A percentile compares a stretch with the other conserved stretches of the same genome.
Evolutionary conservation across 2,888 invertebrate species (phyloP).

Genomic region (Ecliptopera silaceata): DNA sequence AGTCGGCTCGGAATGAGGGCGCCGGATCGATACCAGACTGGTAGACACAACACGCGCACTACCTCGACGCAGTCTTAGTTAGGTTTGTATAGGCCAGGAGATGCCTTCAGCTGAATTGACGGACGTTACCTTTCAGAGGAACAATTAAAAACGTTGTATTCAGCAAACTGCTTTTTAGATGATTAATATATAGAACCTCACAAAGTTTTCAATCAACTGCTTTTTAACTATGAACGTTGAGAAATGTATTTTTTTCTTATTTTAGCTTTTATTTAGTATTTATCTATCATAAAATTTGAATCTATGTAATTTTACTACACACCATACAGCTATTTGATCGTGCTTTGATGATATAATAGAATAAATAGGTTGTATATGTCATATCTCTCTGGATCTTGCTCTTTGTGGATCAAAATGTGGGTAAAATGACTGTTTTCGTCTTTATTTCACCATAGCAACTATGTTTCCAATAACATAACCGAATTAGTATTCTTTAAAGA

Average conservation of each 20-base stretch:
- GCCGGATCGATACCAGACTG: slow-evolving; percentile 84
- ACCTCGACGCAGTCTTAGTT: slow-evolving; percentile 33
- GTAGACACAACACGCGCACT: slow-evolving; percentile 67
- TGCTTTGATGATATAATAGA: no score
- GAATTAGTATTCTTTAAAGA: slow-evolving; percentile 32
- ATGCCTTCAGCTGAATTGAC: not conserved
- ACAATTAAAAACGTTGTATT: no score
- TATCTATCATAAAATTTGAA: no score
- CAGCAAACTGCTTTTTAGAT: not conserved
- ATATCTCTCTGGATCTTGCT: no score
- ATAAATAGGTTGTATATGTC: no score
- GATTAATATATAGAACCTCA: no score
- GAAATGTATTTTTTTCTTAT: no score
- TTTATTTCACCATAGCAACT: not conserved
- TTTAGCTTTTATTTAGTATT: no score
- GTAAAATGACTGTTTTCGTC: not conserved
- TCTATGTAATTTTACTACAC: no score
- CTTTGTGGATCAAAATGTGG: not conserved
- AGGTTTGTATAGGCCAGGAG: slow-evolving; percentile 6
- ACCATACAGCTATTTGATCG: no score
- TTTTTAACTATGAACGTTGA: no score
- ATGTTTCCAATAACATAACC: slow-evolving; percentile 1
- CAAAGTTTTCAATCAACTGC: no score
- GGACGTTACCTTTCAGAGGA: not conserved
- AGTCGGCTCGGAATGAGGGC: slow-evolving; percentile 78